phyloP scores from a whole-genome alignment of 2,888 invertebrate species.

The Kryphioiulus occultus region DNA sequence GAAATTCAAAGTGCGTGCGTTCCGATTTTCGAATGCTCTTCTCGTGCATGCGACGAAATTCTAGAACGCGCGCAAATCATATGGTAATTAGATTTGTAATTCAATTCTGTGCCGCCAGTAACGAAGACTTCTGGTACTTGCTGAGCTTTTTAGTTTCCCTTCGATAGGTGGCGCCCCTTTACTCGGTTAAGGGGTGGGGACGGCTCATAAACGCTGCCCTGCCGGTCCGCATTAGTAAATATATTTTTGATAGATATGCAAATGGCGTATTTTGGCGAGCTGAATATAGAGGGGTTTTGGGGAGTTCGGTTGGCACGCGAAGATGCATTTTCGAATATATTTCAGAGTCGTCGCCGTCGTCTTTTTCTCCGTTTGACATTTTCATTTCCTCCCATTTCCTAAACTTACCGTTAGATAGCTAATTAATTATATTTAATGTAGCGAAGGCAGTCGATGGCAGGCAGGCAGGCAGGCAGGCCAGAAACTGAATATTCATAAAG shows the following conservation, averaged over 20 bases:
- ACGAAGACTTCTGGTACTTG: no score
- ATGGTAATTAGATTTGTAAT: no score
- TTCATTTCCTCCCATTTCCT: slow-evolving; percentile 46
- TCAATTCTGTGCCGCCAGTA: no score
- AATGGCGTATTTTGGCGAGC: not conserved
- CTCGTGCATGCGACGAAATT: no score
- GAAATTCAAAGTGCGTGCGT: no score
- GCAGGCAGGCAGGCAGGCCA: not conserved
- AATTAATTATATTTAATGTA: slow-evolving; percentile 55
- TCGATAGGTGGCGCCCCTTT: not conserved
- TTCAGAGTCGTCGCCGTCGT: not conserved
- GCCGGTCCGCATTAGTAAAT: slow-evolving; percentile 6
- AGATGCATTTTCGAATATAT: not conserved
- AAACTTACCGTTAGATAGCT: slow-evolving; percentile 53
- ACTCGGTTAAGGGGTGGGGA: no score
- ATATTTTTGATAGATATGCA: not conserved
- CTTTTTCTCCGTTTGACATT: not conserved
- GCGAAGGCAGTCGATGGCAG: slow-evolving; percentile 52
- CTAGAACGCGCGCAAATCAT: no score
- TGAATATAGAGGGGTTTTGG: not conserved
- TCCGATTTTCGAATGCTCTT: no score
- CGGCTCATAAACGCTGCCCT: no score
- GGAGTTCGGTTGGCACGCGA: not conserved
- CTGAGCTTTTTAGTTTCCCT: no score
- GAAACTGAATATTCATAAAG: slow-evolving; percentile 55